phyloP scores from a whole-genome alignment of 92 coral and sea anemone genomes.

The Siderastrea siderea region DNA sequence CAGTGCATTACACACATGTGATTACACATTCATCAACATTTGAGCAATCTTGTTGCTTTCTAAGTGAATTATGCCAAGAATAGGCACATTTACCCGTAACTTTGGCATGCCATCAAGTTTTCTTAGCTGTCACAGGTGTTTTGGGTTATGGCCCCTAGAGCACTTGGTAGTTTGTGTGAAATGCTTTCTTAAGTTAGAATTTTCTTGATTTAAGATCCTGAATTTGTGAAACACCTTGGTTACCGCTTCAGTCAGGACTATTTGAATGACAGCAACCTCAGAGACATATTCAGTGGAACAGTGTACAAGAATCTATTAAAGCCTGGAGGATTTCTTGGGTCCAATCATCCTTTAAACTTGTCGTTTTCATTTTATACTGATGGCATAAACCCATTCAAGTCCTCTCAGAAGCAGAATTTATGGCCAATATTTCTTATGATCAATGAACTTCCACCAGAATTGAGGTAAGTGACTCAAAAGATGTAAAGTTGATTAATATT shows the following conservation, averaged over 20 bases:
- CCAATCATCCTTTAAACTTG: constrained; percentile 40
- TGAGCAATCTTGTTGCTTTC: too few relatives aligned
- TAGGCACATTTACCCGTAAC: too few relatives aligned
- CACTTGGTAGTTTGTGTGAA: too few relatives aligned
- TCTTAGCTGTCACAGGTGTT: too few relatives aligned
- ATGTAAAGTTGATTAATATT: too few relatives aligned
- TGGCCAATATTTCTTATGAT: constrained; percentile 20
- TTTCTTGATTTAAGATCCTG: constrained; percentile 8
- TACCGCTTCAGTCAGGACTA: constrained; percentile 31
- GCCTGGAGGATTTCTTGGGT: constrained; percentile 51
- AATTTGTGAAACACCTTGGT: constrained; percentile 21
- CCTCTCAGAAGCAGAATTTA: constrained; percentile 19
- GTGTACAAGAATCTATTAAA: constrained; percentile 48
- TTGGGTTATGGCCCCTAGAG: too few relatives aligned
- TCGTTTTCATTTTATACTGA: constrained; percentile 25
- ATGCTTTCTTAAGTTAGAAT: neutral
- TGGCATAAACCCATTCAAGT: constrained; percentile 18
- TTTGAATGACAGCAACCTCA: constrained; percentile 10
- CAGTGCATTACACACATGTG: too few relatives aligned
- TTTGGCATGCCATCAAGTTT: too few relatives aligned
- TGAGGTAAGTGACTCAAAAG: constrained; percentile 22
- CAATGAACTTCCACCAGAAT: constrained; percentile 15
- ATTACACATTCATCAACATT: too few relatives aligned
- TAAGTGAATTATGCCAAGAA: too few relatives aligned
- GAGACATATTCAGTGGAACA: constrained; percentile 47